These are phyloP conservation scores for Actinemys pallida DNA, from an alignment of 2,113 vertebrate genomes.

Conservation along the genomic window DNA sequence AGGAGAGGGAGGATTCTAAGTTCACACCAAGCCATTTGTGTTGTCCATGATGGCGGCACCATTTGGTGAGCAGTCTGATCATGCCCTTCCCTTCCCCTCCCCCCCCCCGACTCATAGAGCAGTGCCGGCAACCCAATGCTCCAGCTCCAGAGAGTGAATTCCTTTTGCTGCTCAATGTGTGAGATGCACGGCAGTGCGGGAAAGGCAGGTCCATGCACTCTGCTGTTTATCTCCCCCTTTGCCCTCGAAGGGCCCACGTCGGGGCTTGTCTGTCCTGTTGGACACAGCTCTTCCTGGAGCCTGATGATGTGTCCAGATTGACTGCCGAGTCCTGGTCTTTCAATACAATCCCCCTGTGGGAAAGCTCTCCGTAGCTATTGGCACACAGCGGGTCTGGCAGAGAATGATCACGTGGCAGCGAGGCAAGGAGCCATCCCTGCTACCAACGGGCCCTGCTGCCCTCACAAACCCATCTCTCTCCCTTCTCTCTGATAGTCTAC, in stretches of 20 bases:
- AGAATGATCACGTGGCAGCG: not conserved
- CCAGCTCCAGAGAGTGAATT: not conserved
- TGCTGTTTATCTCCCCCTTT: not conserved
- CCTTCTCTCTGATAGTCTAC: not conserved
- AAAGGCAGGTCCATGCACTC: not conserved
- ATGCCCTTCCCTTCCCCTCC: too few relatives aligned
- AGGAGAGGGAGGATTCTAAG: not conserved
- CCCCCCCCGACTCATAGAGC: not conserved
- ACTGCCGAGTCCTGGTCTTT: not conserved
- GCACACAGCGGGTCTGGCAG: too few relatives aligned
- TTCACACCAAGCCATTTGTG: not conserved
- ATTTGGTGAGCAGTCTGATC: not conserved
- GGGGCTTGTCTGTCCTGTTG: not conserved
- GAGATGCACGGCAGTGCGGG: not conserved
- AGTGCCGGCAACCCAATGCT: not conserved
- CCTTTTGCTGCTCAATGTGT: not conserved
- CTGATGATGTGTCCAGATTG: not conserved
- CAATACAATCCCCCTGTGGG: too few relatives aligned
- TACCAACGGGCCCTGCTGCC: not conserved
- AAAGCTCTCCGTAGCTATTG: too few relatives aligned
- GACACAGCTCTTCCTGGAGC: not conserved
- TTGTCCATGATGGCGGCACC: not conserved
- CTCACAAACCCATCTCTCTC: not conserved
- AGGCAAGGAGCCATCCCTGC: not conserved
- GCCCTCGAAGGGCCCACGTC: not conserved